These are phyloP conservation scores for Urosaurus nigricauda DNA, from an alignment of 2,797 vertebrate genomes.

Conservation along the genomic window DNA sequence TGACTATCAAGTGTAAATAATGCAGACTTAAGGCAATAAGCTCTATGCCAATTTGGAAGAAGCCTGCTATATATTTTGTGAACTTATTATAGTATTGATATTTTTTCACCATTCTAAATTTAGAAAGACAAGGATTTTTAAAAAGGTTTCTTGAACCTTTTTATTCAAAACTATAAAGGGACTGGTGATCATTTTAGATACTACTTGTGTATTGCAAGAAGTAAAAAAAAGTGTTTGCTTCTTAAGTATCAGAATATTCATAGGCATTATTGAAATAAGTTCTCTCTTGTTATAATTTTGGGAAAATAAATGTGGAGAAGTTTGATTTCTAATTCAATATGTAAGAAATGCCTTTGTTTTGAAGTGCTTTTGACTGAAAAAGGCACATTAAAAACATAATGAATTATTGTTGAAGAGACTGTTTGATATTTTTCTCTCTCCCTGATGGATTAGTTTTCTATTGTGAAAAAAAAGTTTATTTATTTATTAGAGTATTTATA, in stretches of 20 bases:
- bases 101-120: constrained; percentile 57
- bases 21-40: constrained; percentile 55
- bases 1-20: constrained; percentile 50
- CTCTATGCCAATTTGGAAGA: constrained; percentile 68
- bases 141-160: too few relatives aligned
- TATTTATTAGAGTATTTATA: too few relatives aligned
- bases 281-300: not conserved
- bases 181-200: constrained; percentile 1
- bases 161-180: too few relatives aligned
- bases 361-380: constrained; percentile 27
- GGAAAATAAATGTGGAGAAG: not conserved
- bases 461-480: not conserved
- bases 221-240: constrained; percentile 32
- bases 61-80: constrained; percentile 60
- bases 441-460: not conserved
- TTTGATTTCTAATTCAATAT: not conserved
- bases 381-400: not conserved
- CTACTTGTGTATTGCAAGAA: not conserved
- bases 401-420: not conserved
- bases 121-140: constrained; percentile 18
- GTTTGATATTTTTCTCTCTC: too few relatives aligned
- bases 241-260: not conserved
- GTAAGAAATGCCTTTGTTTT: constrained; percentile 25
- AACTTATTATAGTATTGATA: constrained; percentile 66
- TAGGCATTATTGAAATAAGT: not conserved